Base-by-base conservation (phyloP, 2,113 vertebrate species). In the Apus apus region DNA sequence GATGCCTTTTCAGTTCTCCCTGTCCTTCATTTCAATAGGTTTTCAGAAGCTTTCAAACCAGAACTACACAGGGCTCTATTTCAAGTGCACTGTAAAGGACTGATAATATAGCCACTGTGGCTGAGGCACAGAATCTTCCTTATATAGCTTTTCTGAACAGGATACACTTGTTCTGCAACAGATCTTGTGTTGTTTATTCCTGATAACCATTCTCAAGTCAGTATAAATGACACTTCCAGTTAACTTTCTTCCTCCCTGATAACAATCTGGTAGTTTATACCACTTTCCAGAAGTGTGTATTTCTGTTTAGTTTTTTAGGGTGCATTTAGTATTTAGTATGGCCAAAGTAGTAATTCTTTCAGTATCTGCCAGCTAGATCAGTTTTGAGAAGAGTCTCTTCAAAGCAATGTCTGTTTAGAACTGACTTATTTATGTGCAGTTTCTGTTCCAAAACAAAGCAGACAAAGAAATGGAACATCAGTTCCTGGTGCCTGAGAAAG, bases 201-300 rank as follows among this genome's bases (percentile, higher is more conserved):
- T 5, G n/a, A 93, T 96, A 96, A 93, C 88, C 67, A 86, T 94
- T 90, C 82, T 95, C 83, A 81, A 81, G 72, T 71, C 93, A 88
- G 79, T 92, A 94, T 96, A 92, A 96, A 93, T 97, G 93, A 93
- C 93, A 90, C 95, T 94, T 96, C 82, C 90, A 94, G 94, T 94
- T 94, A 97, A 95, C 92, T 97, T 96, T 96, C 94, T 97, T 97
- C 94, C 93, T 96, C 85, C 40, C 76, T 87, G 94, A 96, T 97
- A 96, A 88, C 85, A 92, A 94, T 96, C 96, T 97, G 88, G 64
- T 95, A 93, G 92, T 94, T 96, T 94, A 94, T 94, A 92, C 88
- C 73, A 60, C 74, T 96, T 96, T 94, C 82, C 90, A 96, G 85
- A 92, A 95, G 90, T 77, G 60, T 96, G 8, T 74, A 93, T 96